Conservation (phyloP, 2,888 invertebrate genomes). For the Trissolcus japonicus region DNA sequence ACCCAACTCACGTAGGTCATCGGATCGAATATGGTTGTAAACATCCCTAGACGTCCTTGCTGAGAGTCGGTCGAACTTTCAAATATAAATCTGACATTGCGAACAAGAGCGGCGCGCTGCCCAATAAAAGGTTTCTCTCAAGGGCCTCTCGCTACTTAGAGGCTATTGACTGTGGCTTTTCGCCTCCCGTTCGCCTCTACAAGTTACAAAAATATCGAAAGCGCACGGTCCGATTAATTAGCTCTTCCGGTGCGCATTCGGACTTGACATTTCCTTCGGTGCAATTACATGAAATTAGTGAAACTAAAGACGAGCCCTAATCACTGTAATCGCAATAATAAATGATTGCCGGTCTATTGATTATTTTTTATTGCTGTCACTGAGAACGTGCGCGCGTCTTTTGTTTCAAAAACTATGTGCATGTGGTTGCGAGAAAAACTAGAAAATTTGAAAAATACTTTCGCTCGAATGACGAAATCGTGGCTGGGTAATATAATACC, state of each 20-base stretch:
- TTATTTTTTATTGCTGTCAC: too few species aligned
- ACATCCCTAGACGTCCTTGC: constrained; percentile 59
- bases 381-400: too few species aligned
- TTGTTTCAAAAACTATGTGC: too few species aligned
- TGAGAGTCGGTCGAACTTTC: constrained; percentile 45
- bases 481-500: too few species aligned
- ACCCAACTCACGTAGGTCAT: constrained; percentile 50
- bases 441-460: too few species aligned
- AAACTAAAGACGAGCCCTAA: constrained; percentile 12
- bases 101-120: constrained; percentile 35
- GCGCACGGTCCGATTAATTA: constrained; percentile 26
- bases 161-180: constrained; percentile 48
- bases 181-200: constrained; percentile 50
- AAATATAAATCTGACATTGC: constrained; percentile 50
- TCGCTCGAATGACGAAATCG: too few species aligned
- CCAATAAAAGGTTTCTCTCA: constrained; percentile 50
- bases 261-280: constrained; percentile 12
- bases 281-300: constrained; percentile 32
- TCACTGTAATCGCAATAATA: constrained; percentile 25
- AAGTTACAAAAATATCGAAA: constrained; percentile 46
- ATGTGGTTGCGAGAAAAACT: too few species aligned
- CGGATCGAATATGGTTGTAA: constrained; percentile 52
- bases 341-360: not conserved
- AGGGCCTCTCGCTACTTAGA: constrained; percentile 39
- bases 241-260: constrained; percentile 11